Evolutionary conservation across 2,113 vertebrate species (phyloP), one percentile per base, ranked within the genome.

Genomic region (Macroglossus sobrinus): DNA sequence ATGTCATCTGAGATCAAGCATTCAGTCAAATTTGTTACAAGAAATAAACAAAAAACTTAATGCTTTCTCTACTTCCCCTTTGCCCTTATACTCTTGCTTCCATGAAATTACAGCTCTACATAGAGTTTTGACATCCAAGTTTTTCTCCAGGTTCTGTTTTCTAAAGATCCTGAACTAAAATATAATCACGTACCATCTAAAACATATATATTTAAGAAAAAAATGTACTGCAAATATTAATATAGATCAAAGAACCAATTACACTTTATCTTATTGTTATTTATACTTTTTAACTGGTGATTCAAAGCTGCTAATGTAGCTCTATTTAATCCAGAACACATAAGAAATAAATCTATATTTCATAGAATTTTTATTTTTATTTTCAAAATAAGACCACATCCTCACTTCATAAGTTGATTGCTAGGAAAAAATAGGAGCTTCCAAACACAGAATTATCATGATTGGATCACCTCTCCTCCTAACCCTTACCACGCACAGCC

Each of bases 91-190:
- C 8, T 59, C n/a, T 15, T 72, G 14, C 40, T 72, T 78, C 30
- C 55, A 61, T 5, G 64, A 14, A 5, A 45, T 15, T 33, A 3
- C 3, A 33, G 12, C 5, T 21, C 33, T 18, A 21, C 26, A 18
- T 0, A 22, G 26, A 55, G 26, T 43, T 87, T 82, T 69, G 81
- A 59, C 28, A 12, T 38, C 15, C 9, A 93, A 64, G 21, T 33
- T 91, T 76, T 81, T 35, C 35, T 61, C 82, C 43, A 82, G 33
- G 16, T 3, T 78, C 8, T 93, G 26, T 63, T 93, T 92, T 78
- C 81, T 47, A 76, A 55, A 89, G n/a, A 66, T 40, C 26, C 7
- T 33, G 55, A 84, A 79, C 26, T 45, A 64, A 94, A 95, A 53
- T 14, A 69, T 12, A 84, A 50, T 22, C 8, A 87, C 14, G 18